phyloP scores from a whole-genome alignment of 2,113 vertebrate species.

The Spermophilus dauricus region DNA sequence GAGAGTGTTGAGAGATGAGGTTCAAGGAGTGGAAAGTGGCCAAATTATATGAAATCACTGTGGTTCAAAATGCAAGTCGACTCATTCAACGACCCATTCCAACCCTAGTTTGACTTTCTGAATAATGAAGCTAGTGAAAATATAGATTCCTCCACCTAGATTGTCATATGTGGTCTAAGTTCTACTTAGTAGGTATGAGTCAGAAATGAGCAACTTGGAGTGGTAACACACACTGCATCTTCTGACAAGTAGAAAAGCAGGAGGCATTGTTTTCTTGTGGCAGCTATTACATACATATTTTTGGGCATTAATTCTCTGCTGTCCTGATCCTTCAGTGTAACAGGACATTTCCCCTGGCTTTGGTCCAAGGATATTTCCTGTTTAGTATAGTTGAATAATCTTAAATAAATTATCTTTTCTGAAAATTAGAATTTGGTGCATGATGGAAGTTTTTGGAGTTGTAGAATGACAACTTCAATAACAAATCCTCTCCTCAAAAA shows the following conservation, averaged over 20 bases:
- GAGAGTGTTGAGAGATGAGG: not conserved
- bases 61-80: not conserved
- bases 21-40: not conserved
- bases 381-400: not conserved
- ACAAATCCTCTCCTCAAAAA: not conserved
- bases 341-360: not conserved
- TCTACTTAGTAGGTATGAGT: not conserved
- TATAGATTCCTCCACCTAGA: not conserved
- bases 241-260: not conserved
- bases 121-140: not conserved
- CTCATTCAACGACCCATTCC: not conserved
- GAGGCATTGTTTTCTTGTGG: not conserved
- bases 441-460: not conserved
- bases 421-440: not conserved
- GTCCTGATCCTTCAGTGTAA: accelerated
- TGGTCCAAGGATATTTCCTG: not conserved
- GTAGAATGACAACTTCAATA: not conserved
- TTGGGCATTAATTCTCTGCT: not conserved
- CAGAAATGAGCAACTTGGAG: not conserved
- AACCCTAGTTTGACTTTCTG: not conserved
- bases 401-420: not conserved
- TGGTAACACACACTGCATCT: not conserved
- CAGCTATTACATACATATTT: not conserved
- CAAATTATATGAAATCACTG: not conserved
- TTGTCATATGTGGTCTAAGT: not conserved